phyloP scores from a whole-genome alignment of 2,797 vertebrate genomes.

The Tiaroga cobitis region DNA sequence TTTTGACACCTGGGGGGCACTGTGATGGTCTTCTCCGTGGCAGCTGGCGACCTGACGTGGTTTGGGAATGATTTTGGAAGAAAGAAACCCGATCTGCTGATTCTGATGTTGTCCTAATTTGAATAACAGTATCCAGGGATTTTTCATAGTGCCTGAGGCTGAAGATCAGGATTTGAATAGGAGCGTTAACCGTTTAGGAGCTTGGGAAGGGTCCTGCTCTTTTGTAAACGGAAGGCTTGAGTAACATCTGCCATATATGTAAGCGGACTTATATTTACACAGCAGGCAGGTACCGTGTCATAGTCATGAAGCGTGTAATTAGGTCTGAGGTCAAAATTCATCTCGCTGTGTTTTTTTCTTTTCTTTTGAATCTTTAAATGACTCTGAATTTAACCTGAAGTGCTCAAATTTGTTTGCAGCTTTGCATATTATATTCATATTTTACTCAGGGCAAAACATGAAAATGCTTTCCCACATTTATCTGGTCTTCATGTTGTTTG shows the following conservation, averaged over 20 bases:
- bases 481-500: not conserved
- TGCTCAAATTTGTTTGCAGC: constrained; percentile 3
- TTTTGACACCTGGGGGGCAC: constrained; percentile 39
- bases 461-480: not conserved
- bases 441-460: not conserved
- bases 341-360: not conserved
- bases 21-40: constrained; percentile 45
- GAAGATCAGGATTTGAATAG: constrained; percentile 56
- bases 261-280: constrained; percentile 71
- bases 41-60: constrained; percentile 51
- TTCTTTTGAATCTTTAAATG: not conserved
- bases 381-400: constrained; percentile 3
- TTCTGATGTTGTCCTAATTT: constrained; percentile 51
- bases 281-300: constrained; percentile 14
- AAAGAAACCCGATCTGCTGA: constrained; percentile 50
- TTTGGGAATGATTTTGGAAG: constrained; percentile 29
- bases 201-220: constrained; percentile 31
- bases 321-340: not conserved
- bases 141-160: constrained; percentile 48
- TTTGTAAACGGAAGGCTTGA: constrained; percentile 26
- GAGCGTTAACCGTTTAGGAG: constrained; percentile 34
- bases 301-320: constrained; percentile 4
- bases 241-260: constrained; percentile 56
- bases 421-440: constrained; percentile 28
- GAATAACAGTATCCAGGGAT: constrained; percentile 57